Conservation (phyloP, 35 echinoderm and acorn worm species). For the Heliocidaris erythrogramma region DNA sequence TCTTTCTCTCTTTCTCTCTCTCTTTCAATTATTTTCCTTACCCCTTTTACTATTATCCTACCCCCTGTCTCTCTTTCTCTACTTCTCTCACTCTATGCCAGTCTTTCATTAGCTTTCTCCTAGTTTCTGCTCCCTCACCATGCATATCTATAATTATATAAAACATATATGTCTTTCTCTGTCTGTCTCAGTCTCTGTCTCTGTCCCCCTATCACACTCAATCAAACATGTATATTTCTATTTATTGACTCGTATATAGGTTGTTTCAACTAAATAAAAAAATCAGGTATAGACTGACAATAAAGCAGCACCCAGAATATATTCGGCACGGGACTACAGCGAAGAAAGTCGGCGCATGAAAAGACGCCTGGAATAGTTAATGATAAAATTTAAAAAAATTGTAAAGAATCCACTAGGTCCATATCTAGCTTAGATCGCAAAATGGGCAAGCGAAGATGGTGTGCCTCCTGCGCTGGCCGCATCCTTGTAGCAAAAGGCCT, state of each 20-base stretch:
- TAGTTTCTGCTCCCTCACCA: background rate
- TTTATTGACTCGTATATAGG: no score
- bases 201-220: background rate
- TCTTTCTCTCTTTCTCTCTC: background rate
- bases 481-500: background rate
- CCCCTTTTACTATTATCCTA: background rate
- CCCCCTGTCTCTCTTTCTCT: background rate
- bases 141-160: background rate
- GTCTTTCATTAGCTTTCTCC: background rate
- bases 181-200: background rate
- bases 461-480: background rate
- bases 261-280: no score
- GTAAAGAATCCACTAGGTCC: no score
- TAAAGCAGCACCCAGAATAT: no score
- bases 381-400: no score
- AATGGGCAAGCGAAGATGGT: background rate
- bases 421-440: background rate
- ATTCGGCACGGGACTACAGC: no score
- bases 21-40: background rate
- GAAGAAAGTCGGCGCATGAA: no score
- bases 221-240: no score
- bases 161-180: background rate
- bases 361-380: no score
- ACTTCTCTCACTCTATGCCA: background rate
- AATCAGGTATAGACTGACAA: no score